Evolutionary conservation across 1,140 invertebrate genomes (phyloP), one percentile per base, ranked within the genome.

Genomic region (Bombus pyrosoma): DNA sequence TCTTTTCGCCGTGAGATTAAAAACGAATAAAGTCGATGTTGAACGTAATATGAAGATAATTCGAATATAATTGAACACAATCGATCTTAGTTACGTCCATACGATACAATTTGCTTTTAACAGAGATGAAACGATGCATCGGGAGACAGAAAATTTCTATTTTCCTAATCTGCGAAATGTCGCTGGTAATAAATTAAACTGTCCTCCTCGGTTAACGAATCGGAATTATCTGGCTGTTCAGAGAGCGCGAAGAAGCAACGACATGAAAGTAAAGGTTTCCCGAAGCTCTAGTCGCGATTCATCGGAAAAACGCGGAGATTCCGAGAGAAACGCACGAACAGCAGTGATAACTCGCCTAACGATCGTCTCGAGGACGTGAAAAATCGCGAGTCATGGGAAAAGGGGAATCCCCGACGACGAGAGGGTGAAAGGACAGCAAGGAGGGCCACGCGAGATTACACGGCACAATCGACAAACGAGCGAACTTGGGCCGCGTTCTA

Each of bases 401-500:
- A 89, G 85, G 85, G 87, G 87, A 84, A 72, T 84, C 83, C 76
- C 68, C 39, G 64, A 13, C 47, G 59, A 62, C 28, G 37, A 69
- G 53, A 89, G 84, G 77, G 73, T 66, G 81, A 41, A 73, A 83
- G 81, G 76, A 39, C 25, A 41, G 28, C 12, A 41, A 62, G 82
- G 18, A 41, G 71, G 82, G 22, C 76, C 73, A 41, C 74, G 87
- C 74, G 78, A 89, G 88, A 89, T 89, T 89, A 89, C 88, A 57
- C 47, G 84, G 88, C 88, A 89, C 66, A 89, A 89, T 89, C 91
- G 88, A 86, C 88, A 90, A 91, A 91, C 88, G 90, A 90, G 88
- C 86, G 88, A 91, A 91, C 91, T 91, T 91, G 57, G 88, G 72
- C 75, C 77, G 77, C 76, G 91, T 90, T 91, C 91, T 91, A 91